These are phyloP conservation scores for Xanthorhoe spadicearia DNA, from an alignment of 2,888 invertebrate species.

Conservation along the genomic window DNA sequence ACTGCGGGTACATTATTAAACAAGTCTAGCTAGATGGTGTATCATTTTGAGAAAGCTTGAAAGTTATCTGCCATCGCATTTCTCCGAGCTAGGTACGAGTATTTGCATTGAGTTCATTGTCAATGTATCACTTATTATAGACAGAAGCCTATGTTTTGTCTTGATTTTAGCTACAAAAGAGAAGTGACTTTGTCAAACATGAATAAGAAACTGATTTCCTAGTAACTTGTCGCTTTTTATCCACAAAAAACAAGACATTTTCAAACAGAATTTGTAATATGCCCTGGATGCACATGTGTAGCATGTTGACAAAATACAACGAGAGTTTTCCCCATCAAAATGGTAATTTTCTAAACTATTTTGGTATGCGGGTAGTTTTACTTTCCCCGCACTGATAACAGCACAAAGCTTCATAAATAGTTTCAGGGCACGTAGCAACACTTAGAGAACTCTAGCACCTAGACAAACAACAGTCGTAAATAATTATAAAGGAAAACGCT, in stretches of 20 bases:
- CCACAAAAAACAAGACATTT: too few relatives aligned
- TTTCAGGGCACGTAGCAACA: neutral
- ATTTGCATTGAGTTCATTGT: conserved; percentile 6
- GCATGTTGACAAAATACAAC: neutral
- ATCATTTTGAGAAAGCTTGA: conserved; percentile 4
- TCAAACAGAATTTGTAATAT: neutral
- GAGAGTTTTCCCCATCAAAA: neutral
- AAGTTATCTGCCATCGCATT: conserved; percentile 1
- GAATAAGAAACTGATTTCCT: too few relatives aligned
- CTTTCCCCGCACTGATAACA: neutral
- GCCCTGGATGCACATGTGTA: neutral
- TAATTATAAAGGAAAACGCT: neutral
- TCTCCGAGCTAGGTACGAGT: conserved; percentile 3
- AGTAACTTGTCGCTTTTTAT: too few relatives aligned
- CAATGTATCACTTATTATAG: neutral
- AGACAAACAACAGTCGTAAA: neutral
- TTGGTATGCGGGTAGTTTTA: neutral
- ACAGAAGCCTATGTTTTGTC: neutral
- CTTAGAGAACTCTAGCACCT: neutral
- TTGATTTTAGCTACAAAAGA: neutral
- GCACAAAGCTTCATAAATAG: neutral
- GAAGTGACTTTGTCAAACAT: too few relatives aligned
- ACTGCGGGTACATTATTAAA: neutral
- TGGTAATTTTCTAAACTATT: neutral
- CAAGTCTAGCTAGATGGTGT: neutral